Base-by-base conservation (phyloP, 92 coral and sea anemone genomes). In the Anthopleura xanthogrammica region DNA sequence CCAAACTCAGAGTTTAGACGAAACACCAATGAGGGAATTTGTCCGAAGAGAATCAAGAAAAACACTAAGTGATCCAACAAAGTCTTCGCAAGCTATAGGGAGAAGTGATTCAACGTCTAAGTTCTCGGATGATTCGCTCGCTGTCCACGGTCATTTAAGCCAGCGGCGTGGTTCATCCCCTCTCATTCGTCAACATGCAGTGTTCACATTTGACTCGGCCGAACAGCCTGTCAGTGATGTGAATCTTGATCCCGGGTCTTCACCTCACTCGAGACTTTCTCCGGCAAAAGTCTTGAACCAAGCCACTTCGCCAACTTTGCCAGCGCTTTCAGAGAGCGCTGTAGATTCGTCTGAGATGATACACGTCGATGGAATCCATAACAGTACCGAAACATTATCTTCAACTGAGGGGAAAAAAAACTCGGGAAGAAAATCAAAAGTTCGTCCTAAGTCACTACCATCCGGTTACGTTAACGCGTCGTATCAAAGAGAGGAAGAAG, bases 111-210 rank as follows among this genome's bases (percentile, higher is more conserved):
- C 93, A 42, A 87, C 95, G 24, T 86, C 94, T 0, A 90, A 89
- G 58, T 40, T 72, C 52, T 88, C 92, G 4, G 98, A 94, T 77
- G 98, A 94, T 65, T 92, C 95, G 20, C 62, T 92, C 74, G 84
- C 83, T 57, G 89, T 89, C 41, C 87, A 89, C 80, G 91, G 90
- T 16, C 87, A 72, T 2, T 87, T 88, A 41, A 90, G 93, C 73
- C 92, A 88, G 87, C 93, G 94, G 39, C 91, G 94, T 46, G 92
- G 94, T 9, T 95, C 98, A 24, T 94, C 98, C 8, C 96, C 98
- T 14, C 88, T 95, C 40, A 90, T 92, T 77, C 98, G 98, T 71
- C 98, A 95, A 50, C 95, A 83, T 64, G 98, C 98, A 42, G 94
- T 95, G 7, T 91, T 94, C 79, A 90, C 93, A 13, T 90, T 90